Evolutionary conservation across 2,113 vertebrate species (phyloP).

Genomic region (Alligator sinensis): DNA sequence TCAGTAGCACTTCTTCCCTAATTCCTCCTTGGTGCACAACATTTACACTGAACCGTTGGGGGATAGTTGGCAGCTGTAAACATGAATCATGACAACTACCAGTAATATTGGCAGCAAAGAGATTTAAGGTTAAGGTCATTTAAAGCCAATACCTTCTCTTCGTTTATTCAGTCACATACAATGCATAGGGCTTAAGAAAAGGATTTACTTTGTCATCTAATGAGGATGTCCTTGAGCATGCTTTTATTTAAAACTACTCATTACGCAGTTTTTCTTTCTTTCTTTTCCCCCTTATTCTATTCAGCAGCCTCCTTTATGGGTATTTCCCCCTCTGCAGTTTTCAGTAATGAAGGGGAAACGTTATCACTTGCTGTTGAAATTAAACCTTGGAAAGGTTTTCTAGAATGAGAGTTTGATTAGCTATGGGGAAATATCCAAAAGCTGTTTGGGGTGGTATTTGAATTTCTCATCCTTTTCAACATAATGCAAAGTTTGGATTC

Average conservation of each 20-base stretch:
- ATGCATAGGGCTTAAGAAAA: not conserved
- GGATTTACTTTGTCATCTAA: not conserved
- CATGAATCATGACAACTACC: not conserved
- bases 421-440: not conserved
- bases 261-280: not conserved
- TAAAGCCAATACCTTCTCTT: not conserved
- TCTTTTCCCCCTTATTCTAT: not conserved
- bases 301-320: not conserved
- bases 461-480: not conserved
- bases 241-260: not conserved
- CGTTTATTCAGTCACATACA: not conserved
- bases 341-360: not conserved
- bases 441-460: not conserved
- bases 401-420: not conserved
- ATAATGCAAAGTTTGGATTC: not conserved
- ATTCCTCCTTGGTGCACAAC: constrained; percentile 45
- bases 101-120: not conserved
- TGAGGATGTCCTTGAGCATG: not conserved
- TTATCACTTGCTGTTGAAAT: not conserved
- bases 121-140: constrained; percentile 43
- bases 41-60: not conserved
- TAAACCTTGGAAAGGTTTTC: not conserved
- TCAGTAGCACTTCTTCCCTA: constrained; percentile 45
- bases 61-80: constrained; percentile 47
- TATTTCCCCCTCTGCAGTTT: not conserved